Conservation (phyloP, 23 tunicate genomes). For the Halocynthia aurantium region DNA sequence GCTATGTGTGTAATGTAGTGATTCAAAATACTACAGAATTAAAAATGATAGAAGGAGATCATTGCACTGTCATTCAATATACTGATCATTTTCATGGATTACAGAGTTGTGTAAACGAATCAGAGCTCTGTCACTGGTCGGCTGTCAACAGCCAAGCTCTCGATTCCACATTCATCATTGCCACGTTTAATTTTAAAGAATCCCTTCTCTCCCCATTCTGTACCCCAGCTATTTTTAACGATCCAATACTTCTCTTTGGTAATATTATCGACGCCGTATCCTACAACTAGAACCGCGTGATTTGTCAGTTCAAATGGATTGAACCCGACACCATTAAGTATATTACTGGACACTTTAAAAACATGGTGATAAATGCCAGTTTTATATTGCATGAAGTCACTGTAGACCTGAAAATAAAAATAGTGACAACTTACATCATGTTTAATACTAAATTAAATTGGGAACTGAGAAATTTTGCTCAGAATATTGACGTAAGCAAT, state of each 20-base stretch:
- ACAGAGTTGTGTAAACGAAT: background rate
- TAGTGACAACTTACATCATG: background rate
- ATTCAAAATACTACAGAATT: too few species aligned
- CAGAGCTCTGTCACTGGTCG: constrained; percentile 62
- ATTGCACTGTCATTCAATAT: too few species aligned
- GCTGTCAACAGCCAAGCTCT: constrained; percentile 70
- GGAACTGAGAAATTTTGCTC: background rate
- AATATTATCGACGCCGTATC: constrained; percentile 66
- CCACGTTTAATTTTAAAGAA: constrained; percentile 72
- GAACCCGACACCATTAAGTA: constrained; percentile 20
- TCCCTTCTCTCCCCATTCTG: constrained; percentile 88
- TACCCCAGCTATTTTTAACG: constrained; percentile 95
- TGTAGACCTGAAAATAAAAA: constrained; percentile 49
- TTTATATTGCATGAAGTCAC: constrained; percentile 79
- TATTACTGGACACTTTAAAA: constrained; percentile 5
- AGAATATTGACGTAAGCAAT: background rate
- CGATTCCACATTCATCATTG: constrained; percentile 87
- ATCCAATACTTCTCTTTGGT: constrained; percentile 88
- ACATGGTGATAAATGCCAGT: constrained; percentile 91
- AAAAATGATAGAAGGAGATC: too few species aligned
- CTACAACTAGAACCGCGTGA: constrained; percentile 92
- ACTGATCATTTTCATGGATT: too few species aligned
- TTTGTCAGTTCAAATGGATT: constrained; percentile 94
- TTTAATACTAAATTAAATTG: background rate
- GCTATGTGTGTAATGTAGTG: too few species aligned